Percentiles rank a stretch among this genome's conserved stretches.
Evolutionary conservation across 2,888 invertebrate species (phyloP).

Genomic region (Apamea epomidion): DNA sequence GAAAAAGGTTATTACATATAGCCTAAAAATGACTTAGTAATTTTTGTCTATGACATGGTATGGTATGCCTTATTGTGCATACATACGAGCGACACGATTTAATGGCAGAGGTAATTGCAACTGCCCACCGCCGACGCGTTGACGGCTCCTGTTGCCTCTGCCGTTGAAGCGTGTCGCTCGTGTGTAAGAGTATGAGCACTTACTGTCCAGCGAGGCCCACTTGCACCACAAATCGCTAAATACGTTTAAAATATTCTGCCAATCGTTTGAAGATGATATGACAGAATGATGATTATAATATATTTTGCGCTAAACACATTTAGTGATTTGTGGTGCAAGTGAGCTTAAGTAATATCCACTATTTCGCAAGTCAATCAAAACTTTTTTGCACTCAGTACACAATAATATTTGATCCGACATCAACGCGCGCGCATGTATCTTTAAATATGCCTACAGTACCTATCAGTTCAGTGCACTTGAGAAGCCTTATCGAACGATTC

Average conservation of each 20-base stretch:
- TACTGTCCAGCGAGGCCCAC: background rate
- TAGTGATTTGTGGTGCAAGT: background rate
- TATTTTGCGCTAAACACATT: background rate
- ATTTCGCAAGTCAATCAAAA: background rate
- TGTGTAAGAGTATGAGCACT: too few relatives aligned
- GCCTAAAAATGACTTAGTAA: background rate
- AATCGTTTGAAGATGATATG: background rate
- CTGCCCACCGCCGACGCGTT: too few relatives aligned
- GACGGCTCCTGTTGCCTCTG: too few relatives aligned
- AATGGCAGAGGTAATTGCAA: too few relatives aligned
- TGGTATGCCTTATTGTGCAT: background rate
- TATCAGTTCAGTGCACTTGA: constrained; percentile 64
- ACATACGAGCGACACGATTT: too few relatives aligned
- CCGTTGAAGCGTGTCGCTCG: too few relatives aligned
- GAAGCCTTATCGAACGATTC: constrained; percentile 25
- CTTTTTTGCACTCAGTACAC: constrained; percentile 65
- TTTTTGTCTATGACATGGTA: background rate
- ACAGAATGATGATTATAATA: background rate
- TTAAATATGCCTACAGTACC: constrained; percentile 59
- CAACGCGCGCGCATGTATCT: constrained; percentile 67
- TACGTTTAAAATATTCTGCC: background rate
- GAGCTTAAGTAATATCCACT: background rate
- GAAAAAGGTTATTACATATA: background rate
- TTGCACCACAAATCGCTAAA: background rate
- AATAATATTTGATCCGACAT: constrained; percentile 69